Evolutionary conservation across 2,113 vertebrate species (phyloP).

Genomic region (Progne subis): DNA sequence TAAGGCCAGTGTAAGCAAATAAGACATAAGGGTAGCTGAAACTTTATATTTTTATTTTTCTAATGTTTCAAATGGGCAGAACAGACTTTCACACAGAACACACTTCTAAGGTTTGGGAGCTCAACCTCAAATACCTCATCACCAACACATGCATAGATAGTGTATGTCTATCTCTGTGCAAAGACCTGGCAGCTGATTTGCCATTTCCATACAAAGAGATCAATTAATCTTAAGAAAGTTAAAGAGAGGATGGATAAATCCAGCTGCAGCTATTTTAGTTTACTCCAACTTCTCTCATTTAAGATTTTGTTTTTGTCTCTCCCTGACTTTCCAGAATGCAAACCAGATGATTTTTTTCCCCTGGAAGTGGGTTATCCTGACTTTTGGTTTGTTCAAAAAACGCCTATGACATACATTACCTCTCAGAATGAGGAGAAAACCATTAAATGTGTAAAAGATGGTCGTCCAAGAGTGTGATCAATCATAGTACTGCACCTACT

Average conservation of each 20-base stretch:
- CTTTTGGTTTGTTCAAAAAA: background rate
- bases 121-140: background rate
- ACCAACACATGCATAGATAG: background rate
- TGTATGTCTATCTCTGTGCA: background rate
- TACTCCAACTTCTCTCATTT: background rate
- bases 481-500: background rate
- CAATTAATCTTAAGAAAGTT: background rate
- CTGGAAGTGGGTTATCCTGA: background rate
- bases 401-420: background rate
- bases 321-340: background rate
- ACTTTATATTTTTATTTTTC: background rate
- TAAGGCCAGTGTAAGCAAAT: background rate
- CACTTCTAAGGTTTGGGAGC: background rate
- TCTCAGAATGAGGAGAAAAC: background rate
- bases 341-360: background rate
- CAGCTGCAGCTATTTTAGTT: background rate
- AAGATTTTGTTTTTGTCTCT: background rate
- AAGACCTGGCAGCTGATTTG: background rate
- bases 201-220: background rate
- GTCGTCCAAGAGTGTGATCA: accelerated
- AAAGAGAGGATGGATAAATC: background rate
- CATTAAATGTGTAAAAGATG: background rate
- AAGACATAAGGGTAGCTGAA: background rate
- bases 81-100: background rate
- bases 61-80: background rate